phyloP scores from a whole-genome alignment of 2,113 vertebrate species.

The Mormyrus lacerda region DNA sequence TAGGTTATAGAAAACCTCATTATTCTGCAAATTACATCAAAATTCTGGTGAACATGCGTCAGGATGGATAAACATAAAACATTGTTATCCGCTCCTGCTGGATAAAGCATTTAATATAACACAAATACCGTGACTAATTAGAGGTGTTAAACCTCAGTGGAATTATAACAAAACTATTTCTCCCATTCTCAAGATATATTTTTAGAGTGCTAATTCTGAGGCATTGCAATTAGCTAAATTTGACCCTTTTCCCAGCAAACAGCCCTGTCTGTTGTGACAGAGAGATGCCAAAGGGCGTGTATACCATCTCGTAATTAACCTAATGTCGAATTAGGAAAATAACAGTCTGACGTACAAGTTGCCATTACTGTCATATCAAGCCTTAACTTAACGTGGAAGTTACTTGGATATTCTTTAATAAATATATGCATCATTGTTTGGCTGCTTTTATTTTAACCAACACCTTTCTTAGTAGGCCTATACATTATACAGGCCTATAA shows the following conservation, averaged over 20 bases:
- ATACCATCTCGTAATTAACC: not conserved
- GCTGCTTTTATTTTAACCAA: not conserved
- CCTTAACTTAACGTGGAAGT: not conserved
- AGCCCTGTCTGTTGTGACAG: not conserved
- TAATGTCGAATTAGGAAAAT: not conserved
- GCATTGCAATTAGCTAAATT: not conserved
- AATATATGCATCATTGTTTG: not conserved
- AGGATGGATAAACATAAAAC: not conserved
- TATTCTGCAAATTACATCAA: not conserved
- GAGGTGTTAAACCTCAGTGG: not conserved
- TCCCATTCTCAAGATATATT: not conserved
- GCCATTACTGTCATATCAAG: not conserved
- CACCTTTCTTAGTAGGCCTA: not conserved
- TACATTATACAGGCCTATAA: not conserved
- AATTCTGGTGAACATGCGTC: not conserved
- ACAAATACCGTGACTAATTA: not conserved
- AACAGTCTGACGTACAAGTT: too few species aligned
- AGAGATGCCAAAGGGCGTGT: not conserved
- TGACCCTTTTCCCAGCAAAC: not conserved
- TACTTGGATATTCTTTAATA: not conserved
- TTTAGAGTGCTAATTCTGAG: slow-evolving; percentile 1
- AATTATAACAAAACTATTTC: slow-evolving; percentile 3
- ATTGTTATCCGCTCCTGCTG: not conserved
- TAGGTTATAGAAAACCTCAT: not conserved
- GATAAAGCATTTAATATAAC: not conserved